A percentile compares a stretch with the other conserved stretches of the same genome.
Conservation (phyloP, 2,113 vertebrate species). For the Lasiurus cinereus region DNA sequence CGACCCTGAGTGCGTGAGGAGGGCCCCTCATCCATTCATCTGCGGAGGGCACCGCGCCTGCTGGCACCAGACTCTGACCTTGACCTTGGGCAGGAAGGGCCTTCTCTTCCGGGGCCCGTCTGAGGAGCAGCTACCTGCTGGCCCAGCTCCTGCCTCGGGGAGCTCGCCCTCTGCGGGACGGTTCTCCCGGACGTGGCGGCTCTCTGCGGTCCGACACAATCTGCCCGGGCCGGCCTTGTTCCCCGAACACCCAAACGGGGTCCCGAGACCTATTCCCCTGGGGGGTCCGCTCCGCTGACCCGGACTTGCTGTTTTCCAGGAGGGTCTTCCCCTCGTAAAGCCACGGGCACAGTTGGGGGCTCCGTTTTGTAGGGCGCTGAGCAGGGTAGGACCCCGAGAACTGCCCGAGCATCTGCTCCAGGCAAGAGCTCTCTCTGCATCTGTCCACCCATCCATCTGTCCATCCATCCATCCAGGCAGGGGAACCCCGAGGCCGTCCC, state of each 20-base stretch:
- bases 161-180: neutral
- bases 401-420: neutral
- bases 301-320: neutral
- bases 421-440: neutral
- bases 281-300: neutral
- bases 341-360: neutral
- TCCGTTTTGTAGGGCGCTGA: neutral
- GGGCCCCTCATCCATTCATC: neutral
- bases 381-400: neutral
- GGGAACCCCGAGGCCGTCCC: neutral
- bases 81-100: neutral
- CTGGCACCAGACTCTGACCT: neutral
- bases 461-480: too few relatives aligned
- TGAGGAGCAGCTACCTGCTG: neutral
- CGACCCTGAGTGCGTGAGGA: neutral
- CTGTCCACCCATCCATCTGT: too few relatives aligned
- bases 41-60: neutral
- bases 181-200: too few relatives aligned
- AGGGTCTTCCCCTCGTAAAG: neutral
- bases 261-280: neutral
- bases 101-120: neutral
- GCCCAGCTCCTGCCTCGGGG: neutral
- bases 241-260: neutral
- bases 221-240: neutral
- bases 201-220: neutral